Evolutionary conservation across 2,797 vertebrate genomes (phyloP), one percentile per base, ranked within the genome.

Genomic region (Heteromormyrus szaboi): DNA sequence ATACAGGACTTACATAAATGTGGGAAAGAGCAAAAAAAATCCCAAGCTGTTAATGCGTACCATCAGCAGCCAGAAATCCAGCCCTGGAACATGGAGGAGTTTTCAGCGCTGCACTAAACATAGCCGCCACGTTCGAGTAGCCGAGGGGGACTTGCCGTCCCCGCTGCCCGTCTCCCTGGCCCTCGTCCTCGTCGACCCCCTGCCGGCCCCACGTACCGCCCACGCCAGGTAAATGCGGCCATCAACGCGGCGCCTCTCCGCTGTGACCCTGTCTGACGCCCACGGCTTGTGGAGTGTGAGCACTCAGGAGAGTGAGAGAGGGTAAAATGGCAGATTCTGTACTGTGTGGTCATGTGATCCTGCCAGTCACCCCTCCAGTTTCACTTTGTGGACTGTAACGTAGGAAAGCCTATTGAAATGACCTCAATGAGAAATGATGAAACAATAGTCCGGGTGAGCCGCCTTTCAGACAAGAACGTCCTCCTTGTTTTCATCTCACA

Each of bases 1-100:
- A n/a, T 41, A 44, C 22, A 6, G 84, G 48, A 85, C 48, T 85
- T 85, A 85, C 84, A 85, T 85, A 85, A 85, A 85, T 29, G 84
- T 59, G 22, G 59, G 59, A 65, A 65, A 65, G 22, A 65, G n/a
- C 19, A 9, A 37, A 56, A 86, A 37, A 56, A 86, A 62, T 33
- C 17, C 25, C 22, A 59, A 86, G 53, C 51, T 86, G 85, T 33
- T 86, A 37, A n/a, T 9, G 53, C 12, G 29, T 62, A 46, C 33
- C 53, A 41, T 87, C 54, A 19, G 33, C 53, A 51, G 37, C 85
- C 53, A 37, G 22, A 29, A n/a, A 44, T 41, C 17, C 3, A 4
- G 85, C 85, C 29, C 19, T n/a, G 33, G 33, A 59, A 44, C 54
- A 9, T 59, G 85, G 33, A 54, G 33, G 54, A 62, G 17, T 87